Conservation (phyloP, 1,140 invertebrate species). For the Sitodiplosis mosellana region DNA sequence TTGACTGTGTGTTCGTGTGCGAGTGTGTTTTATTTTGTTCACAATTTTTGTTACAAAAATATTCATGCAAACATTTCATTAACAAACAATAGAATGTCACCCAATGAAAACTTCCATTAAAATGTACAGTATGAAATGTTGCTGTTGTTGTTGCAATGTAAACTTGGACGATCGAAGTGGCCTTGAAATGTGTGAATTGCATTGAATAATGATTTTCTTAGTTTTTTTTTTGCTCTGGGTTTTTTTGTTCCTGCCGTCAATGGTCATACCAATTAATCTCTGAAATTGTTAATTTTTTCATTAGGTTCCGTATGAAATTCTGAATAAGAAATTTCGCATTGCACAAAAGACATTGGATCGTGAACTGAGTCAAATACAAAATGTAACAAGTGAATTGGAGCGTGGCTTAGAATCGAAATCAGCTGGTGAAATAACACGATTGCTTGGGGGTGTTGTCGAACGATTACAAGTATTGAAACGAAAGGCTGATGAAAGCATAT, state of each 20-base stretch:
- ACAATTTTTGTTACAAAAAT: neutral
- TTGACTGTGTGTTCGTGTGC: no score
- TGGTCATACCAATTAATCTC: neutral
- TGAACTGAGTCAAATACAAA: conserved; percentile 76
- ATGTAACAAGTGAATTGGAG: conserved; percentile 62
- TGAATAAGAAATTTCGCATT: conserved; percentile 93
- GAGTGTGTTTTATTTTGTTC: neutral
- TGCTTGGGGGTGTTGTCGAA: conserved; percentile 76
- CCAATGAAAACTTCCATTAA: neutral
- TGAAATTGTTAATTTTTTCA: conserved; percentile 1
- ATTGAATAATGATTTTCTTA: conserved; percentile 6
- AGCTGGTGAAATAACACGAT: conserved; percentile 48
- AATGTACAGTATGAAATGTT: conserved; percentile 1
- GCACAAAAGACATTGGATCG: conserved; percentile 87
- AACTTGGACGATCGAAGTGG: conserved; percentile 4
- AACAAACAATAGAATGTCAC: conserved; percentile 1
- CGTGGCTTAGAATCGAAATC: conserved; percentile 33
- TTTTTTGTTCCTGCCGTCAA: no score
- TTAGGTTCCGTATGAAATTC: conserved; percentile 87
- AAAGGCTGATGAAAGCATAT: conserved; percentile 83
- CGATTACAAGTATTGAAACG: conserved; percentile 78
- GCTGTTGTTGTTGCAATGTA: conserved; percentile 4
- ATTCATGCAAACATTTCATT: conserved; percentile 2
- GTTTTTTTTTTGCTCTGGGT: no score
- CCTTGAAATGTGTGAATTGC: conserved; percentile 2